Evolutionary conservation across 2,797 vertebrate genomes (phyloP).

Genomic region (Acipenser oxyrinchus): DNA sequence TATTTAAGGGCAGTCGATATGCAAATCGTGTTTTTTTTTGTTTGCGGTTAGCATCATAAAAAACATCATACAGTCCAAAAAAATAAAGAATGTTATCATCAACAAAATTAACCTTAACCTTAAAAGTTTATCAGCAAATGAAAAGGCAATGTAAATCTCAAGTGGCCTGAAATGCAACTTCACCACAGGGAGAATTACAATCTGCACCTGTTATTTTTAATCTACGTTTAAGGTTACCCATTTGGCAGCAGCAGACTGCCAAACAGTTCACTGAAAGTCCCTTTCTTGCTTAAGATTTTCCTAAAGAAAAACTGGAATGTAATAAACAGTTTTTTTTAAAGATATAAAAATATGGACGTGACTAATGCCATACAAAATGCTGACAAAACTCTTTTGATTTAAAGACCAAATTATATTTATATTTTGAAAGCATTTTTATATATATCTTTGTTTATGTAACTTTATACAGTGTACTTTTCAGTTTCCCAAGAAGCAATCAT

Average conservation of each 20-base stretch:
- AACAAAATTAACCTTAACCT: constrained; percentile 16
- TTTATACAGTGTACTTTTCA: no score
- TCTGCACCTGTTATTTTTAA: constrained; percentile 34
- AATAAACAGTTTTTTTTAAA: constrained; percentile 10
- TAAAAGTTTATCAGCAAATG: constrained; percentile 16
- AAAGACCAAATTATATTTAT: no score
- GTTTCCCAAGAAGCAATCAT: no score
- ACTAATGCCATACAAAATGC: neutral
- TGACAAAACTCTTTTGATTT: no score
- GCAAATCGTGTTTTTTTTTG: no score
- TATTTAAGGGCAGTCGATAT: no score
- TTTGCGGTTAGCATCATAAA: no score
- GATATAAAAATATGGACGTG: neutral
- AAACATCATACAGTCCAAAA: no score
- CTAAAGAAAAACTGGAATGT: constrained; percentile 32
- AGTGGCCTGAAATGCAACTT: constrained; percentile 21
- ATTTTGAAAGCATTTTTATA: neutral
- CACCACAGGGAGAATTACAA: constrained; percentile 21
- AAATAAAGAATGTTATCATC: neutral
- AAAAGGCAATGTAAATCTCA: constrained; percentile 18
- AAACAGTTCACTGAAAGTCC: constrained; percentile 10
- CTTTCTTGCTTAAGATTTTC: constrained; percentile 12
- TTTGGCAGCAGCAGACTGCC: constrained; percentile 11
- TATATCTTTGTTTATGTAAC: no score
- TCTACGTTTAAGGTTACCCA: constrained; percentile 32